Percentiles rank a stretch among this genome's conserved stretches.
These are phyloP conservation scores for Chelon labrosus DNA, from an alignment of 2,797 vertebrate species.

Conservation along the genomic window DNA sequence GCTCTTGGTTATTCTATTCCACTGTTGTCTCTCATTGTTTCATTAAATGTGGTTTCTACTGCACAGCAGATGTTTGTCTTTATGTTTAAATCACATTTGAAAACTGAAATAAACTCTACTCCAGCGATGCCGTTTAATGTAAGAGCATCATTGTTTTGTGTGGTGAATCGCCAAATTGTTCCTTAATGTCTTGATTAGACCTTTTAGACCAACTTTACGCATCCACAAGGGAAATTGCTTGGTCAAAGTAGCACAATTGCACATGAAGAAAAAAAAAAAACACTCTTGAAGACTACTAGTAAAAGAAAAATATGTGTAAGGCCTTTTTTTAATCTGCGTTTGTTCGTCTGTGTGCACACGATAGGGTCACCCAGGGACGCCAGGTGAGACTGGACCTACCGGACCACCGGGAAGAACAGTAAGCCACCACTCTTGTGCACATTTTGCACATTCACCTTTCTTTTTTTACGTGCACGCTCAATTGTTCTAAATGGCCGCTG, in stretches of 20 bases:
- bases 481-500: neutral
- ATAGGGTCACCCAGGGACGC: slow-evolving; percentile 93
- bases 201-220: too few relatives aligned
- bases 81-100: slow-evolving; percentile 14
- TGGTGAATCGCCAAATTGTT: neutral
- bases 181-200: neutral
- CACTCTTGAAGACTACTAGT: too few relatives aligned
- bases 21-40: slow-evolving; percentile 28
- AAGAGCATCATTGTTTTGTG: neutral
- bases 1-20: slow-evolving; percentile 25
- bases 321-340: slow-evolving; percentile 7
- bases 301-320: too few relatives aligned
- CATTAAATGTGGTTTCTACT: slow-evolving; percentile 28
- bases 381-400: slow-evolving; percentile 88
- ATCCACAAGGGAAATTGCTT: too few relatives aligned
- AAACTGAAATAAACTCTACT: slow-evolving; percentile 4
- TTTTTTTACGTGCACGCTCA: neutral
- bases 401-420: slow-evolving; percentile 92
- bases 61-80: neutral
- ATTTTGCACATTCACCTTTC: neutral
- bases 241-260: neutral
- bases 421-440: slow-evolving; percentile 75
- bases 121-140: neutral
- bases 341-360: slow-evolving; percentile 41
- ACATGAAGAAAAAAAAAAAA: neutral